Conservation (phyloP, 2,113 vertebrate species). For the Charadrius vociferus region DNA sequence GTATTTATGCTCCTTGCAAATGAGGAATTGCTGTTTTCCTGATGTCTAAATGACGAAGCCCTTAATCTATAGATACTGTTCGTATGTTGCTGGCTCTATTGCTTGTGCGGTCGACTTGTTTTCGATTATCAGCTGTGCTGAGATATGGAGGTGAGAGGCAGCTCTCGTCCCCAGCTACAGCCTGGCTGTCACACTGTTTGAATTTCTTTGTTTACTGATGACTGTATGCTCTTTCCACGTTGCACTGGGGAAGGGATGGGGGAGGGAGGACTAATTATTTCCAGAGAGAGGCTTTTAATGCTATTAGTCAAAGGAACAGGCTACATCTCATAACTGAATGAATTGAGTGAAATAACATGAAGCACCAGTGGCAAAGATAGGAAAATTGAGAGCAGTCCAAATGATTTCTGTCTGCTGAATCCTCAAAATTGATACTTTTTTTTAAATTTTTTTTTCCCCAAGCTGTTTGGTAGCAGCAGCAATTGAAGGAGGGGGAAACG, state of each 20-base stretch:
- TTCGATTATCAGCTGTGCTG: background rate
- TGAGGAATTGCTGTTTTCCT: background rate
- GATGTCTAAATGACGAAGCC: background rate
- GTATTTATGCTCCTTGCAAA: background rate
- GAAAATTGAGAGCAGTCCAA: background rate
- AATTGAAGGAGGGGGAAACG: background rate
- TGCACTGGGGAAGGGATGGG: background rate
- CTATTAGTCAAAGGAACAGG: background rate
- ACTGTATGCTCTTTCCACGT: background rate
- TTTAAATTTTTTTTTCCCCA: background rate
- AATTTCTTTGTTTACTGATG: constrained; percentile 28
- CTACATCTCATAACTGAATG: background rate
- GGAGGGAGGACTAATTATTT: background rate
- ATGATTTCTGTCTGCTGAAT: background rate
- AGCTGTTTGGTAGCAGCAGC: background rate
- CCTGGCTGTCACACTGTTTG: background rate
- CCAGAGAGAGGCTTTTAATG: background rate
- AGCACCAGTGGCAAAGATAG: background rate
- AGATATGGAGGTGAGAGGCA: background rate
- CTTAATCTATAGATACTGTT: background rate
- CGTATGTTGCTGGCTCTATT: background rate
- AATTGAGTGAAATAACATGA: background rate
- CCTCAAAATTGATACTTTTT: background rate
- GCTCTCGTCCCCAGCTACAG: background rate
- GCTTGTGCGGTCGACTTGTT: background rate